phyloP scores from a whole-genome alignment of 1,140 invertebrate genomes.

The Heterodera schachtii region DNA sequence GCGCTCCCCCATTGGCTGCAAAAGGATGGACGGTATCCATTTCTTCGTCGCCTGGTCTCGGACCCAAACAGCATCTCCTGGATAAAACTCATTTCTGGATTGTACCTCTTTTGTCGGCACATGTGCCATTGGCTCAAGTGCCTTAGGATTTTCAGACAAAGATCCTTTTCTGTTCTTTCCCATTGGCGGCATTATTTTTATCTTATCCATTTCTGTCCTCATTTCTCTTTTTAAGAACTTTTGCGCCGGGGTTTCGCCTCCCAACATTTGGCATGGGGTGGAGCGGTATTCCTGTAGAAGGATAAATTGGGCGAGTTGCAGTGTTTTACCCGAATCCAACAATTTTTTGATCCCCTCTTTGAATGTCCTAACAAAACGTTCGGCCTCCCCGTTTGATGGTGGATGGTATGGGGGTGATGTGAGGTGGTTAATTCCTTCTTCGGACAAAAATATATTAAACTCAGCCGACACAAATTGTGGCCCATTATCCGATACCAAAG shows the following conservation, averaged over 20 bases:
- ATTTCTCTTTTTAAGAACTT: conserved; percentile 12
- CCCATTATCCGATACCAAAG: conserved; percentile 33
- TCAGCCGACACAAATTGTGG: conserved; percentile 22
- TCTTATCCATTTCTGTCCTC: background rate
- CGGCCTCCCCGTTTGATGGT: conserved; percentile 6
- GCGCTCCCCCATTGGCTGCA: background rate
- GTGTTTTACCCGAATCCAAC: background rate
- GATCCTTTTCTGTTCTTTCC: background rate
- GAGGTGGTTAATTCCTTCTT: conserved; percentile 13
- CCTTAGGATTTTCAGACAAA: background rate
- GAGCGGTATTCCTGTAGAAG: conserved; percentile 10
- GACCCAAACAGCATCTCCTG: background rate
- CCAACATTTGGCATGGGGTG: background rate
- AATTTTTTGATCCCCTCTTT: conserved; percentile 18
- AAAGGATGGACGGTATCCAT: background rate
- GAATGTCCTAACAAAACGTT: conserved; percentile 22
- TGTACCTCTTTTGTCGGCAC: background rate
- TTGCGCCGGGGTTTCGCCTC: background rate
- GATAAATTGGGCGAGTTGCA: background rate
- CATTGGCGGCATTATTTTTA: conserved; percentile 6
- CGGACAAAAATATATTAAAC: conserved; percentile 3
- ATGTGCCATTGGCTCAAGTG: background rate
- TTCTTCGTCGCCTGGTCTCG: background rate
- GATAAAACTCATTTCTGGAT: no score
- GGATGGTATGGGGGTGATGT: conserved; percentile 28